Evolutionary conservation across 2,113 vertebrate genomes (phyloP).

Genomic region (Pomatostomus ruficeps): DNA sequence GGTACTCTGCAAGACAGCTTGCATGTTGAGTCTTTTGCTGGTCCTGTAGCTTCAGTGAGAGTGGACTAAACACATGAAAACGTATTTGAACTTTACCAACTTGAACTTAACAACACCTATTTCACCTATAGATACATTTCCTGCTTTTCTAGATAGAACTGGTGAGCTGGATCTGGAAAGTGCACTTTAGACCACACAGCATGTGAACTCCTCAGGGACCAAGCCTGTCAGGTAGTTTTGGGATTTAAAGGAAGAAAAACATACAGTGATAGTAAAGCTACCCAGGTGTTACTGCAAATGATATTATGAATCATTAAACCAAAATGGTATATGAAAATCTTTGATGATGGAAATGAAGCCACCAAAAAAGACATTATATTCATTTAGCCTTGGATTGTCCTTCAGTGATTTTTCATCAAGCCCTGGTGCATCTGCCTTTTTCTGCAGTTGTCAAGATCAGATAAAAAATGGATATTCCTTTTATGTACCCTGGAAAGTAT

Average conservation of each 20-base stretch:
- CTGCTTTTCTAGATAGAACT: not conserved
- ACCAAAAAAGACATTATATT: not conserved
- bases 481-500: conserved; percentile 14
- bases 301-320: not conserved
- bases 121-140: not conserved
- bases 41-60: not conserved
- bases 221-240: not conserved
- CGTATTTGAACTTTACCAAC: accelerated
- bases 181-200: not conserved
- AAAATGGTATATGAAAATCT: not conserved
- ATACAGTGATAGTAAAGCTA: not conserved
- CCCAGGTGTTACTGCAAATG: not conserved
- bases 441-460: not conserved
- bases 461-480: conserved; percentile 21
- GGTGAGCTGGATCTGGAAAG: not conserved
- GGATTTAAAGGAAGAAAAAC: not conserved
- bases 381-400: not conserved
- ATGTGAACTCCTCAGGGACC: not conserved
- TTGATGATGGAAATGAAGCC: not conserved
- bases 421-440: not conserved
- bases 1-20: not conserved
- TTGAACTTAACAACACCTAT: not conserved
- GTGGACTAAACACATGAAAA: not conserved
- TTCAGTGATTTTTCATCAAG: not conserved
- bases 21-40: not conserved